phyloP scores from a whole-genome alignment of 2,888 invertebrate genomes.

The Eristalis intricaria region DNA sequence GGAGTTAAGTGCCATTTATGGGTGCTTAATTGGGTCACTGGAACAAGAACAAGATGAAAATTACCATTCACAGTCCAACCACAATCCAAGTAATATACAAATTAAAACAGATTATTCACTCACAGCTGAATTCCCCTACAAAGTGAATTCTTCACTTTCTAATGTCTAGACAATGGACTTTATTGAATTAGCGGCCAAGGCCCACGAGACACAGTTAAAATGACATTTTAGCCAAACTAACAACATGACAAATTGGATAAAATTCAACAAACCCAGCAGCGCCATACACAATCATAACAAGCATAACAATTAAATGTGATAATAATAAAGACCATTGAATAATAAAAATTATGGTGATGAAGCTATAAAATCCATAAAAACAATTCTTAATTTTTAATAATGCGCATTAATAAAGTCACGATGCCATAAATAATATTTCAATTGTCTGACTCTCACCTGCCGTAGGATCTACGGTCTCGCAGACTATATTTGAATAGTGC shows the following conservation, averaged over 20 bases:
- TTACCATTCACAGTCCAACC: background rate
- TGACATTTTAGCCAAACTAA: background rate
- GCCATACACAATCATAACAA: slow-evolving; percentile 49
- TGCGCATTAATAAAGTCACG: slow-evolving; percentile 72
- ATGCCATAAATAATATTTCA: slow-evolving; percentile 71
- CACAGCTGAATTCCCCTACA: background rate
- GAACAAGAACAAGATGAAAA: slow-evolving; percentile 3
- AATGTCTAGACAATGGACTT: background rate
- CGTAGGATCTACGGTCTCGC: background rate
- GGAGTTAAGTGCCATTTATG: slow-evolving; percentile 48
- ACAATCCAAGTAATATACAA: background rate
- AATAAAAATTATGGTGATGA: slow-evolving; percentile 78
- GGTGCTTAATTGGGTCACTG: slow-evolving; percentile 59
- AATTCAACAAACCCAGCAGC: background rate
- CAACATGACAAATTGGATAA: background rate
- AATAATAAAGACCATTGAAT: slow-evolving; percentile 78
- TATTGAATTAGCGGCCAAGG: slow-evolving; percentile 31
- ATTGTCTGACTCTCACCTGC: slow-evolving; percentile 8
- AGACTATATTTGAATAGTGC: background rate
- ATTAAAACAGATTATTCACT: slow-evolving; percentile 7
- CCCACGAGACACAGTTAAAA: slow-evolving; percentile 1
- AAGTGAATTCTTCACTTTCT: slow-evolving; percentile 5
- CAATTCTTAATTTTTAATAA: slow-evolving; percentile 79
- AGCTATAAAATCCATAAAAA: slow-evolving; percentile 80
- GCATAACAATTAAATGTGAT: slow-evolving; percentile 76